phyloP scores from a whole-genome alignment of 2,797 vertebrate genomes.

The Pelobates cultripes region DNA sequence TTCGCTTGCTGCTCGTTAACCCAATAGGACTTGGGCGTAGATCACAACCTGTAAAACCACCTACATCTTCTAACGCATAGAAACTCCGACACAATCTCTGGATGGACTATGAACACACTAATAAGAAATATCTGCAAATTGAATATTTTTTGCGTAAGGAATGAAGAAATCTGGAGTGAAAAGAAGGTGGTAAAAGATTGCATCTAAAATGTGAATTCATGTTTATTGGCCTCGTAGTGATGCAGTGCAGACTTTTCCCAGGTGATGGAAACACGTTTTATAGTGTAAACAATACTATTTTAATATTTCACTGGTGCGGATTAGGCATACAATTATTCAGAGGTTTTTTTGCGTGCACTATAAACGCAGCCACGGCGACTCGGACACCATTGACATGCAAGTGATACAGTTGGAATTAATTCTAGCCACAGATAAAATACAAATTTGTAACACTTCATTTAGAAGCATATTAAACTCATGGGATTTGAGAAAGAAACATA shows the following conservation, averaged over 20 bases:
- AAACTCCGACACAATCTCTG: too few relatives aligned
- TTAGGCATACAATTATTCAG: not conserved
- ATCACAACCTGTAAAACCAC: too few relatives aligned
- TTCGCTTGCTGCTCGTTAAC: too few relatives aligned
- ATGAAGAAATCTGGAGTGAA: not conserved
- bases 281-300: constrained; percentile 28
- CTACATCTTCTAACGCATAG: too few relatives aligned
- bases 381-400: constrained; percentile 54
- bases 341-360: not conserved
- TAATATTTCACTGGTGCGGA: constrained; percentile 18
- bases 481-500: constrained; percentile 64
- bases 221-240: not conserved
- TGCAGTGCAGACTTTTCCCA: not conserved
- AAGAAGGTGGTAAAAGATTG: not conserved
- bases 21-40: too few relatives aligned
- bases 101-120: too few relatives aligned
- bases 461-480: constrained; percentile 68
- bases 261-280: not conserved
- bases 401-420: constrained; percentile 68
- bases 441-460: constrained; percentile 73
- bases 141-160: too few relatives aligned
- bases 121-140: too few relatives aligned
- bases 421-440: constrained; percentile 71
- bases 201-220: constrained; percentile 2
- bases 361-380: constrained; percentile 8